Evolutionary conservation across 2,113 vertebrate genomes (phyloP).

Genomic region (Piaya cayana): DNA sequence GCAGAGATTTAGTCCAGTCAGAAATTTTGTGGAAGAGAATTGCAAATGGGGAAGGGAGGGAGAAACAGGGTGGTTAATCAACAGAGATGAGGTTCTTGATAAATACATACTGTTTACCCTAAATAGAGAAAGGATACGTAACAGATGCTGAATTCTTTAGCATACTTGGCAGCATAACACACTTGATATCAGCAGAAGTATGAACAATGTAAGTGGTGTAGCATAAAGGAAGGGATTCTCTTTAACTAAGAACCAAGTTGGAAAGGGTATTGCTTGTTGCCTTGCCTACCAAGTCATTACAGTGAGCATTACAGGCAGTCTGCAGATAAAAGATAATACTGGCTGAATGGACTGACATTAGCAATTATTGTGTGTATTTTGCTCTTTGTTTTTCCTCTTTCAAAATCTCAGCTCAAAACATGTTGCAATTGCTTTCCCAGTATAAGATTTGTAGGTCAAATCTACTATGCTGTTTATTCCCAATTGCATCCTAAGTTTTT

Average conservation of each 20-base stretch:
- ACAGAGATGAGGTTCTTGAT: neutral
- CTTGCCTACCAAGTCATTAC: slow-evolving; percentile 9
- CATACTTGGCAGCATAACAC: neutral
- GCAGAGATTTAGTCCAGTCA: neutral
- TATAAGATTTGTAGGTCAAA: neutral
- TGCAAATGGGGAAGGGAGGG: neutral
- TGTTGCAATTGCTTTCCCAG: neutral
- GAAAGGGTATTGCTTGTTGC: slow-evolving; percentile 14
- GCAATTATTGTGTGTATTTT: neutral
- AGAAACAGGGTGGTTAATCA: neutral
- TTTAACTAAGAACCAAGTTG: neutral
- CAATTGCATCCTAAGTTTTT: neutral
- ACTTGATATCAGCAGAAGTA: neutral
- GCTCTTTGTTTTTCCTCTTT: slow-evolving; percentile 16
- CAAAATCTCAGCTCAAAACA: neutral
- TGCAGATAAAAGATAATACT: neutral
- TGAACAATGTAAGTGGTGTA: neutral
- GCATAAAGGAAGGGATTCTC: neutral
- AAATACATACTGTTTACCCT: slow-evolving; percentile 37
- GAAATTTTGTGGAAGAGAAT: neutral
- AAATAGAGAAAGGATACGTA: neutral
- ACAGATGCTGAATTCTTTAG: slow-evolving; percentile 29
- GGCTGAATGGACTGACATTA: neutral
- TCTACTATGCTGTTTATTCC: neutral
- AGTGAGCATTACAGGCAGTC: neutral